These are phyloP conservation scores for Carollia perspicillata DNA, from an alignment of 2,113 vertebrate genomes.

Conservation along the genomic window DNA sequence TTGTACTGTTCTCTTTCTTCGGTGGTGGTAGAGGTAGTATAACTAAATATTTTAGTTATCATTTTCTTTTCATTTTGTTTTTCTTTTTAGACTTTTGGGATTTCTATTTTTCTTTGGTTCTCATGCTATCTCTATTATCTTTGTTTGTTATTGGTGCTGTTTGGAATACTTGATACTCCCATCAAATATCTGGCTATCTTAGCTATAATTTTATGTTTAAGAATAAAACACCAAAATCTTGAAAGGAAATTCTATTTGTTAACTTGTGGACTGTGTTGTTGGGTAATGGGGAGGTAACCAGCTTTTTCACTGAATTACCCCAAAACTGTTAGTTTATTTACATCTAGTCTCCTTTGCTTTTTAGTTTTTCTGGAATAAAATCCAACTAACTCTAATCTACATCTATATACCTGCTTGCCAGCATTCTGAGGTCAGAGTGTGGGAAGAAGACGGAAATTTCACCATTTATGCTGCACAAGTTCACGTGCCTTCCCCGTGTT, in stretches of 20 bases:
- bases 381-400: not conserved
- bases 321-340: not conserved
- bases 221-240: not conserved
- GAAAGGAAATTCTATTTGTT: not conserved
- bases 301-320: not conserved
- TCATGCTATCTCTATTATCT: not conserved
- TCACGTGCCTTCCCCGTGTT: not conserved
- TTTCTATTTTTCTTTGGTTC: conserved; percentile 46
- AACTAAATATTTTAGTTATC: not conserved
- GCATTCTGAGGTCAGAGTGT: not conserved
- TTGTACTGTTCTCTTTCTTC: not conserved
- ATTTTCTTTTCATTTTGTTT: not conserved
- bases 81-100: not conserved
- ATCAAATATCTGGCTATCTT: not conserved
- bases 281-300: not conserved
- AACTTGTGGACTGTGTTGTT: not conserved
- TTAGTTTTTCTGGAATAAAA: not conserved
- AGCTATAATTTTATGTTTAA: not conserved
- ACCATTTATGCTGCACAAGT: not conserved
- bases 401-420: not conserved
- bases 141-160: not conserved
- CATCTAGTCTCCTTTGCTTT: not conserved
- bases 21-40: not conserved
- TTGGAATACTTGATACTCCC: not conserved
- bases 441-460: not conserved